phyloP scores from a whole-genome alignment of 2,888 invertebrate genomes.

The Drosophila greeni region DNA sequence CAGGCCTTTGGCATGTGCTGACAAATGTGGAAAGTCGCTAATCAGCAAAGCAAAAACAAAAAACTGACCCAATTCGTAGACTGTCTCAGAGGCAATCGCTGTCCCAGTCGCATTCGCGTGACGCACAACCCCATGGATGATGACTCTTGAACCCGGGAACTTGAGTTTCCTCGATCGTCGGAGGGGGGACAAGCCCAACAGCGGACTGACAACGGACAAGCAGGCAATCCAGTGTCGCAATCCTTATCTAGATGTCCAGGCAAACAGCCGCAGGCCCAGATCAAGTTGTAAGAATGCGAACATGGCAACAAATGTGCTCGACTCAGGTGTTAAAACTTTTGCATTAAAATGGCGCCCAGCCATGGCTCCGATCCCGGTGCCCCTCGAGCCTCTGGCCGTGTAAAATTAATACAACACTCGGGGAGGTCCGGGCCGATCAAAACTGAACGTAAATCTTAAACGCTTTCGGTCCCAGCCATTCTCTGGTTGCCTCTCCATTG shows the following conservation, averaged over 20 bases:
- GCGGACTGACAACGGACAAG: slow-evolving; percentile 52
- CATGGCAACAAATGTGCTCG: slow-evolving; percentile 46
- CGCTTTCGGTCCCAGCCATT: slow-evolving; percentile 46
- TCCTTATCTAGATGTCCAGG: slow-evolving; percentile 64
- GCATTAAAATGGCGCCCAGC: slow-evolving; percentile 47
- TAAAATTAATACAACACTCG: slow-evolving; percentile 75
- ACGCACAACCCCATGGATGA: slow-evolving; percentile 53
- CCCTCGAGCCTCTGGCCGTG: slow-evolving; percentile 10
- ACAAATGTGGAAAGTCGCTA: slow-evolving; percentile 40
- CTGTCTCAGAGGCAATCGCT: slow-evolving; percentile 5
- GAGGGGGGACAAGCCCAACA: slow-evolving; percentile 34
- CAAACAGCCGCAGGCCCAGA: slow-evolving; percentile 47
- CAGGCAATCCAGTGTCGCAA: slow-evolving; percentile 44
- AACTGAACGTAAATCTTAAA: slow-evolving; percentile 76
- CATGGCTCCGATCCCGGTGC: slow-evolving; percentile 9
- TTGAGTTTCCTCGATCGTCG: neutral
- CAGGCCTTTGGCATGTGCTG: slow-evolving; percentile 67
- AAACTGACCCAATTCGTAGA: slow-evolving; percentile 61
- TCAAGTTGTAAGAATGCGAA: slow-evolving; percentile 69
- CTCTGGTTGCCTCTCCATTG: slow-evolving; percentile 23
- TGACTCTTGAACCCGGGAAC: slow-evolving; percentile 39
- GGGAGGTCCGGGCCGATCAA: slow-evolving; percentile 77
- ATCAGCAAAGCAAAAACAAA: slow-evolving; percentile 36
- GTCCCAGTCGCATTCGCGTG: slow-evolving; percentile 31
- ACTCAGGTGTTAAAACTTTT: slow-evolving; percentile 45